A percentile compares a stretch with the other conserved stretches of the same genome.
Conservation (phyloP, 2,113 vertebrate species). For the Stigmatopora argus region DNA sequence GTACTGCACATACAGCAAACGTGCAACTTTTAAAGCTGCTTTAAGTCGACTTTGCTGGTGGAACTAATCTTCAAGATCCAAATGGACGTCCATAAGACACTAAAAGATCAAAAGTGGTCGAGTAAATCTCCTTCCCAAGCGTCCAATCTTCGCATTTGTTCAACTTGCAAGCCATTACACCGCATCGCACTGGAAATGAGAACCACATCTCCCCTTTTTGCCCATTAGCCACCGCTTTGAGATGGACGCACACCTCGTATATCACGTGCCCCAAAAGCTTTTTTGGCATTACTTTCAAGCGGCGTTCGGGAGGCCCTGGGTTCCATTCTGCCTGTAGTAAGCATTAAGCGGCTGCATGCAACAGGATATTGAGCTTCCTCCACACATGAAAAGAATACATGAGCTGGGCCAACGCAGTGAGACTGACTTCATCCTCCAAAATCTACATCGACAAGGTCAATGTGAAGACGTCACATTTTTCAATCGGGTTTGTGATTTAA, state of each 20-base stretch:
- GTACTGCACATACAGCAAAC: too few relatives aligned
- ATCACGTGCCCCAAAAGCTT: constrained; percentile 44
- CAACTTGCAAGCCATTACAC: constrained; percentile 8
- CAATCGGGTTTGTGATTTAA: not conserved
- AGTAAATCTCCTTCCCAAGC: not conserved
- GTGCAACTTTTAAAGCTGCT: not conserved
- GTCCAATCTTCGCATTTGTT: not conserved
- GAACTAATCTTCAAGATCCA: not conserved
- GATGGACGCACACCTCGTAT: constrained; percentile 51
- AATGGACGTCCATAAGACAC: not conserved
- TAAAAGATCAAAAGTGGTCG: not conserved
- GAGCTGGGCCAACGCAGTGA: constrained; percentile 47
- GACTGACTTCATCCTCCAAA: constrained; percentile 23
- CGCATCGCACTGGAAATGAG: constrained; percentile 43
- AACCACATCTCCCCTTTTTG: constrained; percentile 39
- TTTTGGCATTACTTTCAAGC: constrained; percentile 46
- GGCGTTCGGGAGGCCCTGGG: constrained; percentile 34
- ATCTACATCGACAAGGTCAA: constrained; percentile 10
- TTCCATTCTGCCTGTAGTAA: constrained; percentile 41
- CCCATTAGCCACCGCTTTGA: constrained; percentile 44
- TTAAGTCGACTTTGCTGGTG: not conserved
- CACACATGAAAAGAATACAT: constrained; percentile 65
- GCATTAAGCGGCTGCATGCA: constrained; percentile 48
- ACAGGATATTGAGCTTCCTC: constrained; percentile 72
- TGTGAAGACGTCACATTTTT: not conserved